Base-by-base conservation (phyloP, 2,888 invertebrate species). In the Prionchulus punctatus region DNA sequence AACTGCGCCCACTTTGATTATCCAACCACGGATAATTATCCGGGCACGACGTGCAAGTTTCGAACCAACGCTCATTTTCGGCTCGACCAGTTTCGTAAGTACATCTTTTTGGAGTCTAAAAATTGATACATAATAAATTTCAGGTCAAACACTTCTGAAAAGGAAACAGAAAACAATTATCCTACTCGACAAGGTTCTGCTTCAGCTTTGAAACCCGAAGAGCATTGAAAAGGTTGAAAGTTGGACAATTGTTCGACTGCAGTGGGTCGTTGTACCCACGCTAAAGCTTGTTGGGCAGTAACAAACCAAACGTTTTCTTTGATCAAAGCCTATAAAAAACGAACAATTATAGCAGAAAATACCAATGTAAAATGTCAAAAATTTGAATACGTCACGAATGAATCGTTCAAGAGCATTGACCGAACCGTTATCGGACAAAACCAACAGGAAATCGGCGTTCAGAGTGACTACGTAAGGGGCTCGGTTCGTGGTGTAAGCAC, bases 401-500 rank as follows among this genome's bases (percentile, higher is more conserved):
- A 47, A 47, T 47, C n/a, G 48, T 7, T 47, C 48, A 12, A 47
- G 25, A 12, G 48, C 49, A 4, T 36, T 25, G 27, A 26, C 18
- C 1, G 63, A 63, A n/a, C 12, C 15, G 25, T 53, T 3, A 43
- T 26, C 47, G 15, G 45, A 30, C 18, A 52, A 88, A 27, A 61
- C 58, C 3, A 59, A 60, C 58, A 69, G 57, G 51, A 64, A 67
- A 2, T 79, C 77, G 57, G 91, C 90, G 70, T 90, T 89, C 84
- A 92, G 90, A 72, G 90, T 83, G 63, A 82, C 76, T 1, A 82
- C 81, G 31, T 90, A 79, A 49, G 92, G 92, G 45, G 92, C 91
- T 64, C 89, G 82, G 80, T 92, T 92, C 74, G 81, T 85, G 72
- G 81, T 82, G 80, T 85, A 87, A 76, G 91, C 90, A 60, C 91